Evolutionary conservation across 2,797 vertebrate species (phyloP), one percentile per base, ranked within the genome.

Genomic region (Chelon labrosus): DNA sequence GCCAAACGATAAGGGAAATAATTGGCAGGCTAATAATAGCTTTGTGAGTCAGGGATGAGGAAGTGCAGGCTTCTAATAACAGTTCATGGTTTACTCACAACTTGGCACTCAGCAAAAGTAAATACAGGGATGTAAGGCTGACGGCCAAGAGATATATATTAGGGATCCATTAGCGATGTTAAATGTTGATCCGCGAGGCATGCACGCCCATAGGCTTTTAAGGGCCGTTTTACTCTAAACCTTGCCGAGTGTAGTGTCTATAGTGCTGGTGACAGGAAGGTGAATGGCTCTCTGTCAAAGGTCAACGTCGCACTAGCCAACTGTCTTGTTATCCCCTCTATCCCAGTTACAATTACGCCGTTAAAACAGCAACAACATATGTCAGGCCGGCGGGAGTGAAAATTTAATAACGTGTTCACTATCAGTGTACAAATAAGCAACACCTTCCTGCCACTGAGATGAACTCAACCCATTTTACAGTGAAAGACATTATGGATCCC

Each of bases 11-110:
- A 92, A 92, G 69, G 70, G 71, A 89, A 91, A 91, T 92, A 91
- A 92, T 87, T 88, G 85, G 62, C 3, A 1, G 12, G 42, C 90
- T 93, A 91, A 89, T 87, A 93, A 94, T 93, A 93, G 87, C 79
- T 35, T 42, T 47, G 71, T 42, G 71, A 88, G 67, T 72, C 50
- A 63, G 46, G 68, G 85, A 88, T 85, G 75, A 85, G 78, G 82
- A 91, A 91, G 84, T 82, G 61, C 78, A 78, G 81, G 73, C 84
- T 87, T 89, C 79, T 90, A 92, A 93, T 89, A 89, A 90, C 87
- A 88, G 79, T 77, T 65, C 80, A 76, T 75, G 83, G 84, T 82
- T 90, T 90, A 89, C 83, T 85, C 88, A 91, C 84, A 89, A 89
- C 85, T 74, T 82, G 75, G 73, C 89, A 89, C 66, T 75, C 69